These are phyloP conservation scores for Drosophila parabipectinata DNA, from an alignment of 1,140 invertebrate species.

Conservation along the genomic window DNA sequence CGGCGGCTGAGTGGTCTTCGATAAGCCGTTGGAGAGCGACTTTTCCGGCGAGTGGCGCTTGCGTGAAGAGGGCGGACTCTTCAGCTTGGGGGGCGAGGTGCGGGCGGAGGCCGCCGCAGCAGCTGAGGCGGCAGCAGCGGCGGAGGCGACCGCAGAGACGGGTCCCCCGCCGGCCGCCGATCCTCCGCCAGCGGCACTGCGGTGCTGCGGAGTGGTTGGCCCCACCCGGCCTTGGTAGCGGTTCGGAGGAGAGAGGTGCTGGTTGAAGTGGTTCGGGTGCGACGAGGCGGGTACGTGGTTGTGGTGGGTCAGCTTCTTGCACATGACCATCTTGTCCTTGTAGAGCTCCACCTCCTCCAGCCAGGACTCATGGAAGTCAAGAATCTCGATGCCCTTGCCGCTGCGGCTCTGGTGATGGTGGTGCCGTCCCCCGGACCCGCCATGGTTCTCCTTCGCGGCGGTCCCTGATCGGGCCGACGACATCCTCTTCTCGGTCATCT, in stretches of 20 bases:
- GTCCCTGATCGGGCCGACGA: constrained; percentile 30
- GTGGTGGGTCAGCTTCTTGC: constrained; percentile 64
- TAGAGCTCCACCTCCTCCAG: constrained; percentile 79
- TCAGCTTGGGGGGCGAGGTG: constrained; percentile 12
- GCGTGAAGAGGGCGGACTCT: constrained; percentile 26
- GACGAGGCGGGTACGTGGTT: constrained; percentile 47
- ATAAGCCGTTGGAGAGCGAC: constrained; percentile 19
- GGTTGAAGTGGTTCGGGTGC: neutral
- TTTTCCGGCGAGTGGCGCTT: constrained; percentile 39
- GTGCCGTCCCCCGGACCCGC: constrained; percentile 7
- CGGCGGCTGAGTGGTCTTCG: constrained; percentile 22
- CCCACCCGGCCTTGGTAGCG: constrained; percentile 10
- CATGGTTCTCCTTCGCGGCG: constrained; percentile 38
- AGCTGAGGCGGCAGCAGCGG: constrained; percentile 2
- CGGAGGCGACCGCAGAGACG: neutral
- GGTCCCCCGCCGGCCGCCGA: neutral
- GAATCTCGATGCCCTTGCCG: constrained; percentile 76
- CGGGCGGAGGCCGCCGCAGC: neutral
- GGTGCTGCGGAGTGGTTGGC: constrained; percentile 5
- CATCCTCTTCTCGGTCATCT: constrained; percentile 78
- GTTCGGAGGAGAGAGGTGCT: constrained; percentile 9
- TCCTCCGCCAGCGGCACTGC: constrained; percentile 21
- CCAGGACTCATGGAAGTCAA: constrained; percentile 82
- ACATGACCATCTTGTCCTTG: constrained; percentile 70
- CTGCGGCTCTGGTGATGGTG: constrained; percentile 32